Percentiles rank a stretch among this genome's conserved stretches.
Conservation (phyloP, 1,140 invertebrate species). For the Trigoniulus corallinus region DNA sequence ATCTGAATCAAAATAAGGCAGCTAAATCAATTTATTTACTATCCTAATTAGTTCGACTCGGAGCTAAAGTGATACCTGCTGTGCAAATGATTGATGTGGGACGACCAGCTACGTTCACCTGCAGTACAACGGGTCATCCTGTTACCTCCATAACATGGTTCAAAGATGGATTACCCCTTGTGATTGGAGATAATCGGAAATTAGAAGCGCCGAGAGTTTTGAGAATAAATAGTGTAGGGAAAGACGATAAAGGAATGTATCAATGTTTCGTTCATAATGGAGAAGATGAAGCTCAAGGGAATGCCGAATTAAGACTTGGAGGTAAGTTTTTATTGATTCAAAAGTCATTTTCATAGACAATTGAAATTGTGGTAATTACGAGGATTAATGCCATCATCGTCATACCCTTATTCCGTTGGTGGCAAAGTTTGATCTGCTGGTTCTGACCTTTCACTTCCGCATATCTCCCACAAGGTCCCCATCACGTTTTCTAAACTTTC, state of each 20-base stretch:
- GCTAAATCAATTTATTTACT: not conserved
- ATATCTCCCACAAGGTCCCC: no score
- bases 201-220: constrained; percentile 33
- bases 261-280: constrained; percentile 75
- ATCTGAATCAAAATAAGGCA: no score
- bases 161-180: constrained; percentile 17
- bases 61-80: constrained; percentile 16
- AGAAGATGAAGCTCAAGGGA: constrained; percentile 66
- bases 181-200: not conserved
- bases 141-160: constrained; percentile 23
- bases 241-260: constrained; percentile 70
- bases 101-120: constrained; percentile 20
- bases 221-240: constrained; percentile 47
- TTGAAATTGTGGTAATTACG: no score
- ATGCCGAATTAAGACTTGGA: constrained; percentile 61
- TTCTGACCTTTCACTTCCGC: no score
- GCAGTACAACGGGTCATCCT: constrained; percentile 41
- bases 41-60: not conserved
- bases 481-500: no score
- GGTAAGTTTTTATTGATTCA: constrained; percentile 41
- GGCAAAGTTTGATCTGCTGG: no score
- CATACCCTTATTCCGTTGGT: no score
- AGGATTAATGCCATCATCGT: no score
- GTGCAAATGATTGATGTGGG: constrained; percentile 23
- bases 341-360: no score